Evolutionary conservation across 2,113 vertebrate species (phyloP).

Genomic region (Phocoena phocoena): DNA sequence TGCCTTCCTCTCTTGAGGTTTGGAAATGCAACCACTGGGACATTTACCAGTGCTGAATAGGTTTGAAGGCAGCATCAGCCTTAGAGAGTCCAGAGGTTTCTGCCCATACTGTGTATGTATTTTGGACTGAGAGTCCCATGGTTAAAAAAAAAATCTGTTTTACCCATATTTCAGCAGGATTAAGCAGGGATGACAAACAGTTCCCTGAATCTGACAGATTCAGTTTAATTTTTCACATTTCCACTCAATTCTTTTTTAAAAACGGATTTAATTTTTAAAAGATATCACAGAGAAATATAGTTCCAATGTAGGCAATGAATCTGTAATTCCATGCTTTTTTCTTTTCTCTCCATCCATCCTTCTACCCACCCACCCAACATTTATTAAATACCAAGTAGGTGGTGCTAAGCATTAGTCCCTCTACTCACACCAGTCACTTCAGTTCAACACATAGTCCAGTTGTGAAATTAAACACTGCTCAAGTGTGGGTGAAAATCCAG

Average conservation of each 20-base stretch:
- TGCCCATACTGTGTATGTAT: background rate
- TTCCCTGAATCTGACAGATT: background rate
- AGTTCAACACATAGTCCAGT: background rate
- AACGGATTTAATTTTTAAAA: background rate
- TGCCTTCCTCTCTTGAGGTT: slow-evolving; percentile 47
- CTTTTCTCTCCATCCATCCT: background rate
- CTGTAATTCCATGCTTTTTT: background rate
- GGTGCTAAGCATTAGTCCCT: background rate
- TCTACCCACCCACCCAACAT: background rate
- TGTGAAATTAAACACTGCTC: background rate
- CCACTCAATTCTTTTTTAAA: background rate
- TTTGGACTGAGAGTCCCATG: background rate
- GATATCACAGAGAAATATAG: background rate
- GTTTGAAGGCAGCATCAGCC: background rate
- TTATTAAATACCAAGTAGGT: background rate
- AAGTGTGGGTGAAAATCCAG: background rate
- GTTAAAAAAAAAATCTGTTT: background rate
- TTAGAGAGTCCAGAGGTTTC: background rate
- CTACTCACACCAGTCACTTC: background rate
- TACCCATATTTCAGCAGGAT: background rate
- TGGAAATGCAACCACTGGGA: slow-evolving; percentile 36
- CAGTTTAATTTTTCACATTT: background rate
- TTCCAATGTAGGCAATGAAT: background rate
- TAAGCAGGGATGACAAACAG: background rate
- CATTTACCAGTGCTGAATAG: slow-evolving; percentile 44